Conservation (phyloP, 2,113 vertebrate genomes). For the Picathartes gymnocephalus region DNA sequence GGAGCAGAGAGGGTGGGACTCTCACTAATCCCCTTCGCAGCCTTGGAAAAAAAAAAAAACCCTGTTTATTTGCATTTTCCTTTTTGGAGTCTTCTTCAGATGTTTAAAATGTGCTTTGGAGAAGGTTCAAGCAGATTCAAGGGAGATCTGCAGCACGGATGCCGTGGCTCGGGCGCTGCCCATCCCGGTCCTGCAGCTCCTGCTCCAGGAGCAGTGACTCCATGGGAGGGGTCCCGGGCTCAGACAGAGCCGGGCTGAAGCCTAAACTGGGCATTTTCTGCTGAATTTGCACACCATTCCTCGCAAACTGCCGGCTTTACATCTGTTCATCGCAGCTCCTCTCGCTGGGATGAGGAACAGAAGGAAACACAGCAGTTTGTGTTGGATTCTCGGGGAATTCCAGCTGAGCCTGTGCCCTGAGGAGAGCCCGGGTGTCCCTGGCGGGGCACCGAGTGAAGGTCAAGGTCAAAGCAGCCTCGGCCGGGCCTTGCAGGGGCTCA, state of each 20-base stretch:
- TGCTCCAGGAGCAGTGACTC: neutral
- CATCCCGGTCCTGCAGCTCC: neutral
- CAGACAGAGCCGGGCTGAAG: neutral
- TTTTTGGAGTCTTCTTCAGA: neutral
- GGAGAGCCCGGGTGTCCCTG: fast-evolving
- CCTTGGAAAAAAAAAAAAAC: neutral
- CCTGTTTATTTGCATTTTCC: constrained; percentile 51
- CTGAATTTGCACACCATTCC: neutral
- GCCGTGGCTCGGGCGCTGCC: neutral
- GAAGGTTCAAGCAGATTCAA: neutral
- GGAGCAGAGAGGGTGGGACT: constrained; percentile 59
- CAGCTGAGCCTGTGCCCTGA: neutral
- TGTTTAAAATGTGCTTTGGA: neutral
- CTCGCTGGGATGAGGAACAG: neutral
- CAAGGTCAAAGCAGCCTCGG: fast-evolving
- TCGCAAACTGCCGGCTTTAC: neutral
- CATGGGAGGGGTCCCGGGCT: fast-evolving
- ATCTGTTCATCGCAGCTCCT: neutral
- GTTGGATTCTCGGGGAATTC: neutral
- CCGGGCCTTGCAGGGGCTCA: neutral
- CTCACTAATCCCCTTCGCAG: constrained; percentile 60
- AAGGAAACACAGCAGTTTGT: neutral
- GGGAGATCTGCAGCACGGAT: neutral
- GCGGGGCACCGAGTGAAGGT: fast-evolving
- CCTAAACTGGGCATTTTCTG: neutral